phyloP scores from a whole-genome alignment of 2,797 vertebrate genomes.

The Buceros bicornis region DNA sequence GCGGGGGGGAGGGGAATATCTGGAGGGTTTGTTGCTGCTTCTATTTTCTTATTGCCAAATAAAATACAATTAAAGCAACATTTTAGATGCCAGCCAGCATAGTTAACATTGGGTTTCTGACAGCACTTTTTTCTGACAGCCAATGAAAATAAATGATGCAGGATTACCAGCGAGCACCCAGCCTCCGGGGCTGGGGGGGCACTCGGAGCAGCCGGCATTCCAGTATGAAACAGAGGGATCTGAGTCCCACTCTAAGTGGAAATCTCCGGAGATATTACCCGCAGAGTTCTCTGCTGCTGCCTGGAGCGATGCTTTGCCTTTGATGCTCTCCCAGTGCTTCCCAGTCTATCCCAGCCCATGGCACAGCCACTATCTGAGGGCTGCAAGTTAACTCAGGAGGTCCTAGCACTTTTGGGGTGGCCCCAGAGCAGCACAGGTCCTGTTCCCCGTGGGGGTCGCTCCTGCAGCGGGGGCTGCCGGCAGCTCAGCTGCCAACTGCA shows the following conservation, averaged over 20 bases:
- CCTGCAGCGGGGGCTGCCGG: background rate
- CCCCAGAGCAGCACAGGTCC: fast-evolving
- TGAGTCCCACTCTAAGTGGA: background rate
- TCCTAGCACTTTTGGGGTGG: background rate
- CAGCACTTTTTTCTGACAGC: slow-evolving; percentile 37
- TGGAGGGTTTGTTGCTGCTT: slow-evolving; percentile 38
- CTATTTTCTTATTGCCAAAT: slow-evolving; percentile 52
- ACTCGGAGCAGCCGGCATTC: slow-evolving; percentile 16
- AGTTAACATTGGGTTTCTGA: slow-evolving; percentile 35
- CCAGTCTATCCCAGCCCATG: background rate
- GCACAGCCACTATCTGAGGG: background rate
- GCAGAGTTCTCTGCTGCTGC: background rate
- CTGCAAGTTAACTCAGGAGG: background rate
- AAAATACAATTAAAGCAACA: slow-evolving; percentile 65
- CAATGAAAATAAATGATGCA: slow-evolving; percentile 43
- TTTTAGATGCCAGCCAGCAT: slow-evolving; percentile 33
- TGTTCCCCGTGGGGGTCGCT: background rate
- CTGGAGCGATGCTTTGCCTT: background rate
- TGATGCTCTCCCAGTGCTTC: background rate
- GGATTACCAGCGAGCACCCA: slow-evolving; percentile 46
- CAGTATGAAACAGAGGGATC: slow-evolving; percentile 15
- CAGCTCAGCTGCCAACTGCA: slow-evolving; percentile 68
- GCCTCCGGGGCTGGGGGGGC: slow-evolving; percentile 39
- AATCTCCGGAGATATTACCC: background rate
- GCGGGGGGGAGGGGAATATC: background rate